A percentile compares a stretch with the other conserved stretches of the same genome.
These are phyloP conservation scores for Siderastrea siderea DNA, from an alignment of 92 coral and sea anemone species.

Conservation along the genomic window DNA sequence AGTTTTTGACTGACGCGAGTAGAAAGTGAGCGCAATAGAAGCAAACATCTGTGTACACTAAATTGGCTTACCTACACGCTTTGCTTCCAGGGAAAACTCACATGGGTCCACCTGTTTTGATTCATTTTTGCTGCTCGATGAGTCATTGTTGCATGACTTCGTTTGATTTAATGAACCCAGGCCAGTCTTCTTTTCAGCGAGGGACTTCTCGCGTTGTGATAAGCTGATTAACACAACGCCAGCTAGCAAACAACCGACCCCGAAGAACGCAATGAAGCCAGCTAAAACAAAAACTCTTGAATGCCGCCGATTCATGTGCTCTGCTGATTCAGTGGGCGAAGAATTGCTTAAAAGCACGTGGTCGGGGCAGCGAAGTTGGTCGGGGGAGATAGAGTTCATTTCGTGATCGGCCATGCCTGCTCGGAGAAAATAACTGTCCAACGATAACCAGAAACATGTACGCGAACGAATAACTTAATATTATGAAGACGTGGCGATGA, in stretches of 20 bases:
- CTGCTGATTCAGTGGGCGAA: not conserved
- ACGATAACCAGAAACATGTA: not conserved
- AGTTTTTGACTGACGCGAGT: not conserved
- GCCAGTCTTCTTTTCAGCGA: not conserved
- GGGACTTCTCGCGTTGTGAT: slow-evolving; percentile 6
- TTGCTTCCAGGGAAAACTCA: slow-evolving; percentile 65
- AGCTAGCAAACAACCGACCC: slow-evolving; percentile 27
- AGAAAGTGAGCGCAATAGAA: not conserved
- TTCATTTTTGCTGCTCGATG: not conserved
- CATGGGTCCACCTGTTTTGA: slow-evolving; percentile 47
- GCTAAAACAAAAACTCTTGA: slow-evolving; percentile 14
- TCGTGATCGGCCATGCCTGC: slow-evolving; percentile 34
- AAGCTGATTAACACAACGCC: slow-evolving; percentile 23
- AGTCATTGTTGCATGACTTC: not conserved
- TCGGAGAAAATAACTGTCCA: not conserved
- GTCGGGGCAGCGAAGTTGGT: not conserved
- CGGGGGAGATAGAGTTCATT: slow-evolving; percentile 12
- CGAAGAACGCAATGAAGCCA: not conserved
- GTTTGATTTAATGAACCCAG: not conserved
- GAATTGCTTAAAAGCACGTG: not conserved
- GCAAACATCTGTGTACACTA: not conserved
- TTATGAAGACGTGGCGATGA: not conserved
- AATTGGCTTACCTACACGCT: slow-evolving; percentile 49
- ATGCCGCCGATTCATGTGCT: not conserved
- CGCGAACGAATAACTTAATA: not conserved